phyloP scores from a whole-genome alignment of 2,797 vertebrate species.

The Sebastes variabilis region DNA sequence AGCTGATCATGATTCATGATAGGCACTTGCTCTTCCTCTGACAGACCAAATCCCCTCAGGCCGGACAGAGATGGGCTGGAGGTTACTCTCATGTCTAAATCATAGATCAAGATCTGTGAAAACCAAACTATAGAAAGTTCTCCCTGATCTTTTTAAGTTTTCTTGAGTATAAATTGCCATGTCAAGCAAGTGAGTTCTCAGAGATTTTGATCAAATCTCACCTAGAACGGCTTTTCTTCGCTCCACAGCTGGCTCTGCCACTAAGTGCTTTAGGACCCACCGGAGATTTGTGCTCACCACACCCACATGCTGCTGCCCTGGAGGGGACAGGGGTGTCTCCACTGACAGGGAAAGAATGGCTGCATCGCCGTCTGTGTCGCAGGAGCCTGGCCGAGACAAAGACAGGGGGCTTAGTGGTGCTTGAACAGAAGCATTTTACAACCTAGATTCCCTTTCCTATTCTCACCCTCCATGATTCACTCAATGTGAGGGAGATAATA shows the following conservation, averaged over 20 bases:
- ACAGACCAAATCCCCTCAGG: conserved; percentile 22
- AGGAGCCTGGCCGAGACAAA: conserved; percentile 76
- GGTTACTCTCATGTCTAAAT: conserved; percentile 2
- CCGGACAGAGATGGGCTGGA: conserved; percentile 4
- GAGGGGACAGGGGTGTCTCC: conserved; percentile 75
- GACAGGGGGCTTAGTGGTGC: conserved; percentile 37
- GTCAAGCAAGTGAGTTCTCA: neutral
- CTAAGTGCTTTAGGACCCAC: conserved; percentile 87
- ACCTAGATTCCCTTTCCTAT: conserved; percentile 26
- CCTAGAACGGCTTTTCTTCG: conserved; percentile 89
- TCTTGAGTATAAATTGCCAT: neutral
- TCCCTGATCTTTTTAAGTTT: neutral
- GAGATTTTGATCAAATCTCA: conserved; percentile 69
- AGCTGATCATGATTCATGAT: conserved; percentile 41
- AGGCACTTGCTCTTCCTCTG: conserved; percentile 23
- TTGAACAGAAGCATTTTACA: conserved; percentile 33
- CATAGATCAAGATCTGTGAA: neutral
- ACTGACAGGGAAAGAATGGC: conserved; percentile 88
- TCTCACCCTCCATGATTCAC: conserved; percentile 10
- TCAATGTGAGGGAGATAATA: conserved; percentile 26
- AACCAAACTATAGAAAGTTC: neutral
- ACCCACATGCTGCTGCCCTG: conserved; percentile 75
- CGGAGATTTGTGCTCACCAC: conserved; percentile 90
- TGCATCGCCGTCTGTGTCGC: conserved; percentile 85
- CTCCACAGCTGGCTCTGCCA: conserved; percentile 89